These are phyloP conservation scores for Accipiter virgatus DNA, from an alignment of 2,113 vertebrate genomes.

Conservation along the genomic window DNA sequence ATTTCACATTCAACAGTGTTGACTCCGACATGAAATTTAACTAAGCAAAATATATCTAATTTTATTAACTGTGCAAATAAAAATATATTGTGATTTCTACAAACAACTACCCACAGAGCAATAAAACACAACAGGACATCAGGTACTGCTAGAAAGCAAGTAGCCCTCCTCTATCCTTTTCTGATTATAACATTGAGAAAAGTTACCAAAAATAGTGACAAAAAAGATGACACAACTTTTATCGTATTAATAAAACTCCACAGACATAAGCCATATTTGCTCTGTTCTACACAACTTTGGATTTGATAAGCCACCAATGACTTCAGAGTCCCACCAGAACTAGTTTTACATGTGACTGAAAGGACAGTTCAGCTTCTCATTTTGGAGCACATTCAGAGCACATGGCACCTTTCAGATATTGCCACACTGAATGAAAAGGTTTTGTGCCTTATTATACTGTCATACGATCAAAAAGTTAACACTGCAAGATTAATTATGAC, in stretches of 20 bases:
- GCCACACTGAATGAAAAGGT: background rate
- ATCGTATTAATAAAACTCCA: background rate
- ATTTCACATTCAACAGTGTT: background rate
- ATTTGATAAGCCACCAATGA: background rate
- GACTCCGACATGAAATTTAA: background rate
- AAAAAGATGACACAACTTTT: background rate
- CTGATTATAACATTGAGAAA: background rate
- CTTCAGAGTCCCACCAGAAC: background rate
- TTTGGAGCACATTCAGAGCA: background rate
- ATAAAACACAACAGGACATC: background rate
- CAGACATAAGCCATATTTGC: background rate
- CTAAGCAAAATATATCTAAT: background rate
- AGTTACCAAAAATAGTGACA: background rate
- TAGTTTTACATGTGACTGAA: rapidly evolving
- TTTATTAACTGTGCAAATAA: background rate
- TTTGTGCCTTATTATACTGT: background rate
- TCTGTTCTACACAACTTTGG: background rate
- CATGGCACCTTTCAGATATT: background rate
- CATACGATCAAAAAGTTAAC: background rate
- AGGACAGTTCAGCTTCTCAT: background rate
- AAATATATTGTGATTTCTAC: background rate
- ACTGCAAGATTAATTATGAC: rapidly evolving
- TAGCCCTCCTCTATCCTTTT: background rate
- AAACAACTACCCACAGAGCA: background rate
- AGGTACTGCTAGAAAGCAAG: background rate